Base-by-base conservation (phyloP, 2,113 vertebrate species). In the Salvelinus alpinus region DNA sequence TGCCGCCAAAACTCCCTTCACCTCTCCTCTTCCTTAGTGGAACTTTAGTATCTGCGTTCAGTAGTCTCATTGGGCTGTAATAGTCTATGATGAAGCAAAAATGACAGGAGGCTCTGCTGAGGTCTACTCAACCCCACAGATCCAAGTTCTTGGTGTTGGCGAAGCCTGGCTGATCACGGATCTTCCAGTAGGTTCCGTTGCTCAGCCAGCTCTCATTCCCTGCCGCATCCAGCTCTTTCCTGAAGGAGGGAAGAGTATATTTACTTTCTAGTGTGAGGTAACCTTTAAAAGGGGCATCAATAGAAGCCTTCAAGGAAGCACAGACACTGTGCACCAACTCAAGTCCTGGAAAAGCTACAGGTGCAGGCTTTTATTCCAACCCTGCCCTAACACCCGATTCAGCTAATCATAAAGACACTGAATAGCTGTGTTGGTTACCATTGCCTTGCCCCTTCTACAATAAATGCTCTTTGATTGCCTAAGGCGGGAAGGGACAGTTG, bases 161-260 rank as follows among this genome's bases (percentile, higher is more conserved):
- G 0, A 97, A 97, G 74, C 95, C 96, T 0, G 96, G 96, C 2
- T 95, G 91, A 0, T 93, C 86, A 64, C 96, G 93, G 77, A 96
- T 84, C 77, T 93, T 92, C 96, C 96, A 97, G 90, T 98, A 98
- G 0, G 92, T 95, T 20, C 91, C 90, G 65, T 96, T 97, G 70
- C 84, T 94, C 20, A 95, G 80, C 97, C 96, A 98, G 3, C 94
- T 94, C 81, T 98, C 96, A 66, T 89, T 92, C 48, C 95, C 95
- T 0, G 74, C 92, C 59, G 91, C 76, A n/a, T 98, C 95, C 0
- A 85, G 25, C 2, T 90, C 75, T 85, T 93, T 92, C 77, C 96
- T 98, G 83, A 24, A 65, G 16, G 16, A 69, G 3, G 38, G 2
- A 70, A n/a, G 20, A 2, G 18, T 57, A 54, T 24, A 24, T 2